Evolutionary conservation across 2,888 invertebrate species (phyloP), one percentile per base, ranked within the genome.

Genomic region (Gymnocheta viridis): DNA sequence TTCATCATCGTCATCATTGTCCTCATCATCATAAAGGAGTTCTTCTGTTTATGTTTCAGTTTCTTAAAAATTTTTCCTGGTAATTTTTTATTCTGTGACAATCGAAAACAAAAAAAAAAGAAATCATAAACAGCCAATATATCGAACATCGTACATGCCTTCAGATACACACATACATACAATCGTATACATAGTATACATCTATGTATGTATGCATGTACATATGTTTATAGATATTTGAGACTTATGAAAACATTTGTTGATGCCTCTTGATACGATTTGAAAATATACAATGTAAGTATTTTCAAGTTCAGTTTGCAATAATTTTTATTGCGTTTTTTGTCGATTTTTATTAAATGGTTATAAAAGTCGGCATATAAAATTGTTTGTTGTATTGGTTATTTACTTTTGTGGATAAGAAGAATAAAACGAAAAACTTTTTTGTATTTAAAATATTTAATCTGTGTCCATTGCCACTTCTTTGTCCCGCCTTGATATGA

Each of bases 191-290:
- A 27, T 27, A 54, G 4, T 9, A 22, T n/a, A 41, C 9, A 60
- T n/a, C 27, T 10, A 17, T 17, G 7, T 17, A 44, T 22, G n/a
- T 3, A 35, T 44, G n/a, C 12, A 12, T 38, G 29, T n/a, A 14
- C 27, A 49, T 22, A 44, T 14, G 38, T 60, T 24, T 44, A 66
- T 51, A 35, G 27, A 54, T 66, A 70, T 82, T 62, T 69, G 27
- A 64, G 56, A 77, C 66, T 81, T 73, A 77, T 69, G 72, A 74
- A 76, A 84, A 77, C 77, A 77, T 84, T 81, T 78, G 76, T 62
- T 76, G 77, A 76, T 81, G 74, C 74, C 62, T 78, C 56, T 32
- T 77, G 76, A 84, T 84, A 84, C 60, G 84, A 84, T 84, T 84
- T 81, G 69, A 84, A 77, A 81, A 81, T 78, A n/a, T n/a, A n/a